A percentile compares a stretch with the other conserved stretches of the same genome.
These are phyloP conservation scores for Botia almorhae DNA, from an alignment of 2,797 vertebrate species.

Conservation along the genomic window DNA sequence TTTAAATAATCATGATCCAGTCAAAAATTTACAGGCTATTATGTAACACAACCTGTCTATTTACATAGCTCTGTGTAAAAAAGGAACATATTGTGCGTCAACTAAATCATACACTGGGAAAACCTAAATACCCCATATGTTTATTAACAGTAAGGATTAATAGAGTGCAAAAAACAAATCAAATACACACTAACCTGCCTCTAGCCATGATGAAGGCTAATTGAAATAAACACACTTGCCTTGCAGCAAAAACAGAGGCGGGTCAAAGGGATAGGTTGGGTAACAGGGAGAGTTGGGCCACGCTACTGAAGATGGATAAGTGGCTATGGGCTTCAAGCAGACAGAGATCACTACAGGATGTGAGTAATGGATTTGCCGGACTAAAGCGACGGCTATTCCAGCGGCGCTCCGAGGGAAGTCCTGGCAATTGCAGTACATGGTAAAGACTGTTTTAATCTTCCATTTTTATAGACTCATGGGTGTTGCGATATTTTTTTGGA, in stretches of 20 bases:
- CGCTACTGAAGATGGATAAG: slow-evolving; percentile 23
- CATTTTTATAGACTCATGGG: background rate
- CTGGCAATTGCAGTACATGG: background rate
- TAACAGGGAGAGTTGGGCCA: background rate
- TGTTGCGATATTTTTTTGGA: slow-evolving; percentile 13
- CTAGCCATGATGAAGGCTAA: background rate
- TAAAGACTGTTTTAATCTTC: slow-evolving; percentile 21
- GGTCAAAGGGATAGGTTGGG: slow-evolving; percentile 18
- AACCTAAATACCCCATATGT: background rate
- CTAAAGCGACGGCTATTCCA: slow-evolving; percentile 9
- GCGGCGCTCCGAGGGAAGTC: background rate
- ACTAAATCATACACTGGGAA: background rate
- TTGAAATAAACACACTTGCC: slow-evolving; percentile 11
- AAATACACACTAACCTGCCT: background rate
- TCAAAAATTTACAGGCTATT: background rate
- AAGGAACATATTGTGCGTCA: background rate
- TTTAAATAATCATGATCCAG: background rate
- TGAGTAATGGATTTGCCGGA: slow-evolving; percentile 3
- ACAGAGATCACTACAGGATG: background rate
- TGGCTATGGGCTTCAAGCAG: slow-evolving; percentile 22
- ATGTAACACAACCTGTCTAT: background rate
- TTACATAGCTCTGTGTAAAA: background rate
- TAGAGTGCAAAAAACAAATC: background rate
- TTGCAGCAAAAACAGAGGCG: background rate
- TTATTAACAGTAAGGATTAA: background rate